Percentiles rank a stretch among this genome's conserved stretches.
phyloP scores from a whole-genome alignment of 1,140 invertebrate species.

The Drosophila kohkoa region DNA sequence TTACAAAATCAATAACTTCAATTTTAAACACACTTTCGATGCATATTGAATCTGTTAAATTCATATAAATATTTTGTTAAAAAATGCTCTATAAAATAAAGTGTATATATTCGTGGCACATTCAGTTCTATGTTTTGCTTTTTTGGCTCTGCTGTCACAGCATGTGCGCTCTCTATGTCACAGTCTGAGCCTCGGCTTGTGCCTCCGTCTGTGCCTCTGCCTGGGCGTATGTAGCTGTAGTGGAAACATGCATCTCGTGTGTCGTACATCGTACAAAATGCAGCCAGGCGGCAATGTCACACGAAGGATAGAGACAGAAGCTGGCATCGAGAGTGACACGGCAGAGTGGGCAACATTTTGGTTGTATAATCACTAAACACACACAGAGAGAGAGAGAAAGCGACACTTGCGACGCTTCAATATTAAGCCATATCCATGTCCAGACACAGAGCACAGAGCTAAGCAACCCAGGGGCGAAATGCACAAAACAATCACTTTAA shows the following conservation, averaged over 20 bases:
- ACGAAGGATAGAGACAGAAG: conserved; percentile 28
- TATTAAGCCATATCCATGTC: conserved; percentile 15
- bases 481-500: conserved; percentile 19
- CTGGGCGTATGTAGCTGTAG: conserved; percentile 46
- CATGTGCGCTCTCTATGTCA: conserved; percentile 41
- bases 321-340: too few species aligned
- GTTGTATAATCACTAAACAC: conserved; percentile 47
- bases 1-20: background rate
- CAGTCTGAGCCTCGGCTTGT: background rate
- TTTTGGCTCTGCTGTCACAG: conserved; percentile 32
- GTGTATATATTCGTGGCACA: background rate
- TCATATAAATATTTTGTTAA: background rate
- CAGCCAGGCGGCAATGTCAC: conserved; percentile 77
- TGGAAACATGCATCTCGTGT: conserved; percentile 64
- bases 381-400: background rate
- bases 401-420: conserved; percentile 10
- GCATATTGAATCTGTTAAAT: background rate
- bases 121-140: conserved; percentile 27
- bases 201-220: background rate
- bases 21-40: background rate
- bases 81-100: background rate
- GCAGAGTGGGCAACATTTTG: conserved; percentile 23
- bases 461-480: conserved; percentile 7
- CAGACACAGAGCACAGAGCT: background rate
- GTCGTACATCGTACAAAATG: conserved; percentile 65